Evolutionary conservation across 2,113 vertebrate species (phyloP), one percentile per base, ranked within the genome.

Genomic region (Larimichthys polyactis): DNA sequence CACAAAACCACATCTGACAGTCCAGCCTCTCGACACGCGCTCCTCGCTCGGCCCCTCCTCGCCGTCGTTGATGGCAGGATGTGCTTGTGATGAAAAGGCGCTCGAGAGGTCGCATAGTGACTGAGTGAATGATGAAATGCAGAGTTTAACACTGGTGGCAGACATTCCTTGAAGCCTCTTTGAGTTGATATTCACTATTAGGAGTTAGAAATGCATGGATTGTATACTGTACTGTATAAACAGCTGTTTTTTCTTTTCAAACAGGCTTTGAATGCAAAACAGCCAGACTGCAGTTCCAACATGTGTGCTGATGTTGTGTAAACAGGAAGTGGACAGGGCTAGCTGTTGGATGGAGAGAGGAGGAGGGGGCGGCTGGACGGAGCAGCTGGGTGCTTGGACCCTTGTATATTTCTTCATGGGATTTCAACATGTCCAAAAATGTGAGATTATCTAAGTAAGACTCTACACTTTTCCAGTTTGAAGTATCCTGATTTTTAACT

Each of bases 291-390:
- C 66, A 59, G 48, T 63, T 43, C 46, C 48, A 63, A 11, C 59
- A 17, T 27, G 59, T 40, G 36, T 10, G 64, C 44, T 22, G 75
- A 68, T 79, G 71, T 36, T 81, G 70, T 69, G 78, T 86, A 86
- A 89, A 91, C 84, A 85, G 89, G 87, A 90, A 85, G 76, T 20
- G 62, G 71, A 69, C 71, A 60, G 74, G 60, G 68, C 81, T 82
- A 87, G 84, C 81, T 87, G 86, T 83, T 78, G 11, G n/a, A 9
- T 3, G 4, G 19, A 17, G 19, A 20, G 17, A 11, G 55, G 15
- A 20, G 55, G 24, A 7, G 44, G 20, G 59, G 51, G 29, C 9
- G 32, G 44, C 2, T 16, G 14, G 51, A 1, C 1, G 0, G 3
- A 72, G 32, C 77, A 85, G 79, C 72, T 90, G 82, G 75, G 75